Conservation (phyloP, 2,888 invertebrate genomes). For the Cynaeus angustus region DNA sequence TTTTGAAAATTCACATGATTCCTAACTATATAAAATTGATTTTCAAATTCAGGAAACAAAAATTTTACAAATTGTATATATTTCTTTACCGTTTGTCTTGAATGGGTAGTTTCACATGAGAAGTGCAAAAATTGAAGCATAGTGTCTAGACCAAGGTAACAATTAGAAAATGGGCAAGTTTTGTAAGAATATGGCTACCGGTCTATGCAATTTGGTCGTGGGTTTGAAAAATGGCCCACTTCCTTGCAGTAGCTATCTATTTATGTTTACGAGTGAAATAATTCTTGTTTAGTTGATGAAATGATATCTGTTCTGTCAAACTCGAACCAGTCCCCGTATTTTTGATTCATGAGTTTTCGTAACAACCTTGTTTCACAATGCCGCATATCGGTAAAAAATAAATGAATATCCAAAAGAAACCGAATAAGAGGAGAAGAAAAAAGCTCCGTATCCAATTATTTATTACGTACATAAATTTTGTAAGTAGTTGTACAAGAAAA, state of each 20-base stretch:
- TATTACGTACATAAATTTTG: slow-evolving; percentile 39
- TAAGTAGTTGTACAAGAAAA: slow-evolving; percentile 19
- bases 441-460: slow-evolving; percentile 36
- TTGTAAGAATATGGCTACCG: too few relatives aligned
- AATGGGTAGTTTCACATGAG: too few relatives aligned
- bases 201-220: not conserved
- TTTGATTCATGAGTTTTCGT: slow-evolving; percentile 25
- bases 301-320: slow-evolving; percentile 11
- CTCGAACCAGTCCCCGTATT: slow-evolving; percentile 12
- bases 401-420: slow-evolving; percentile 21
- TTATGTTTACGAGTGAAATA: not conserved
- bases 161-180: too few relatives aligned
- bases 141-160: too few relatives aligned
- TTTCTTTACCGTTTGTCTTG: too few relatives aligned
- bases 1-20: too few relatives aligned
- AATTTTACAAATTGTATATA: too few relatives aligned
- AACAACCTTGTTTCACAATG: slow-evolving; percentile 21
- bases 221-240: not conserved
- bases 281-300: not conserved
- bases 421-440: slow-evolving; percentile 8
- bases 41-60: too few relatives aligned
- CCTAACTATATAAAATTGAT: too few relatives aligned
- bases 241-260: not conserved
- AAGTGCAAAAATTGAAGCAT: too few relatives aligned
- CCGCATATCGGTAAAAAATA: slow-evolving; percentile 21